These are phyloP conservation scores for Ceratitis capitata DNA, from an alignment of 1,140 invertebrate genomes.

Conservation along the genomic window DNA sequence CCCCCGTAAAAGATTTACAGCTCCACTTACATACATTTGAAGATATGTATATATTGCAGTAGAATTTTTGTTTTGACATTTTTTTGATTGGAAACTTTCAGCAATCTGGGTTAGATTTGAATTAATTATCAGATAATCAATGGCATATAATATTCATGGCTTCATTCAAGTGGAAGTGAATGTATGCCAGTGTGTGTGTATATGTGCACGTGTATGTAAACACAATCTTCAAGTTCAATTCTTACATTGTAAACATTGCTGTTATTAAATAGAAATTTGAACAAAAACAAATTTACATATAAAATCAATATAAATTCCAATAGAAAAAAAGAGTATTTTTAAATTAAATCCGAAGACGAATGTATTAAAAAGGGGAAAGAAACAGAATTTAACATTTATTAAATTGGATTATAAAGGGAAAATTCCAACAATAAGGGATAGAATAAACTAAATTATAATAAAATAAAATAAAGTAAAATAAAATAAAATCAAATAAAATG, in stretches of 20 bases:
- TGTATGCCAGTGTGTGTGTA: no score
- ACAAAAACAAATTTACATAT: slow-evolving; percentile 5
- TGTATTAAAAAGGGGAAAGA: not conserved
- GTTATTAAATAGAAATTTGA: not conserved
- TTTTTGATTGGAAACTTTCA: not conserved
- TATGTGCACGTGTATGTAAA: no score
- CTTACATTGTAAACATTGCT: not conserved
- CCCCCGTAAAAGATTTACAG: not conserved
- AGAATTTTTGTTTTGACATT: not conserved
- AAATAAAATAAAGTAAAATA: no score
- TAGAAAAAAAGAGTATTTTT: not conserved
- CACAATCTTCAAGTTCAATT: slow-evolving; percentile 1
- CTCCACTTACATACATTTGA: not conserved
- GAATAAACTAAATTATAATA: no score
- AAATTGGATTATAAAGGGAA: no score
- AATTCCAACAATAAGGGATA: no score
- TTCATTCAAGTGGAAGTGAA: not conserved
- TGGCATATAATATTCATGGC: slow-evolving; percentile 4
- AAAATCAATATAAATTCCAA: not conserved
- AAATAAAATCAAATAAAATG: no score
- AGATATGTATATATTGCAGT: not conserved
- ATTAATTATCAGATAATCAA: slow-evolving; percentile 28
- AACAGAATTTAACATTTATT: not conserved
- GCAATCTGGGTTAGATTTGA: slow-evolving; percentile 3
- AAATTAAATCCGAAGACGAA: not conserved